Evolutionary conservation across 2,797 vertebrate genomes (phyloP), one percentile per base, ranked within the genome.

Genomic region (Anguilla anguilla): DNA sequence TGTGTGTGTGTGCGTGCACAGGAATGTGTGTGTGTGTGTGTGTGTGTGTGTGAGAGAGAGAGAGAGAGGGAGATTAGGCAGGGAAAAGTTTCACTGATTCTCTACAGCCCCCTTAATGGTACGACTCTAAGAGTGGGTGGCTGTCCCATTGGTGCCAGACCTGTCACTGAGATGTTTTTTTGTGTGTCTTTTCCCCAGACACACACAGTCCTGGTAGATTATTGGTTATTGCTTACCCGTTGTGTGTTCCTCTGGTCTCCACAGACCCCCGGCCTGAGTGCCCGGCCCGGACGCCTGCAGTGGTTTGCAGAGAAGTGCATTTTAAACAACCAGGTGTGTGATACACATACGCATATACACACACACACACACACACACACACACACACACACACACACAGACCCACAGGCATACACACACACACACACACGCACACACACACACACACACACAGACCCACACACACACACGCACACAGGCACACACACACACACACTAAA

Each of bases 191-290:
- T 2, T 28, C 22, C 43, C 17, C 39, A 46, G 15, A 3, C 49
- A 19, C 28, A 39, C 35, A 43, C 22, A 25, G 72, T 13, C 17
- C 6, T 46, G 22, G 15, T 39, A 49, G 39, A 10, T 43, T 77
- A 19, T 46, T 49, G 2, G 19, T 81, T 46, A 81, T 49, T 17
- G 39, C 25, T 81, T 25, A 46, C 10, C 83, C 49, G 35, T 35
- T 22, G 4, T 31, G 35, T 57, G 13, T 17, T 22, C 0, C 59
- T 82, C 57, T 28, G 64, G 17, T 2, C 84, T 88, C 69, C 79
- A 0, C 53, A 99, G 98, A 99, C 98, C 31, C 97, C 98, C 1
- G 98, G 98, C 64, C 92, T 99, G 89, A 97, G 97, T 93, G 96
- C 98, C 13, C 96, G 94, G 85, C 86, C 96, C 74, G 83, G 92